Evolutionary conservation across 2,797 vertebrate species (phyloP).

Genomic region (Chanos chanos): DNA sequence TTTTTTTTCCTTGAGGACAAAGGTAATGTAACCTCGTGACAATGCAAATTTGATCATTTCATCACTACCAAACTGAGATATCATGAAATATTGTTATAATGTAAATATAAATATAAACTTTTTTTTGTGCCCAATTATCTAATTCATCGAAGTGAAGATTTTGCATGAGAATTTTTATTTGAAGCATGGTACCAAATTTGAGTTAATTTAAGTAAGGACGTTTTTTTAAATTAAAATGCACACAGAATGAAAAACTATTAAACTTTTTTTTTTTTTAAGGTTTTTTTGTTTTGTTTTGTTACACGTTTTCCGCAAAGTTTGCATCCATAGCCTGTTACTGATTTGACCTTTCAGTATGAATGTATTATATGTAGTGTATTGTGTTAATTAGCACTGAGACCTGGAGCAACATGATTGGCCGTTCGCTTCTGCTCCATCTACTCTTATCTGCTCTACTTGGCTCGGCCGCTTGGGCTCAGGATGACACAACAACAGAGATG

Average conservation of each 20-base stretch:
- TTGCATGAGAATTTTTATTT: background rate
- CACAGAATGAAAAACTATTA: background rate
- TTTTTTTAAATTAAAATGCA: background rate
- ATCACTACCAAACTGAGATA: background rate
- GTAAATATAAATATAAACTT: background rate
- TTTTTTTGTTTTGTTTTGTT: too few species aligned
- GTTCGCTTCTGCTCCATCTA: slow-evolving; percentile 26
- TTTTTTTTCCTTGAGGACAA: slow-evolving; percentile 1
- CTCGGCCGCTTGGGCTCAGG: slow-evolving; percentile 56
- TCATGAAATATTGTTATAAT: background rate
- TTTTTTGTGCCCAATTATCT: too few species aligned
- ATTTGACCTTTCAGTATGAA: background rate
- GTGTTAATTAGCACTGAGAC: background rate
- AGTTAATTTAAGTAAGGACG: background rate
- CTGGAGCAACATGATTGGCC: slow-evolving; percentile 34
- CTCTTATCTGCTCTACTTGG: slow-evolving; percentile 46
- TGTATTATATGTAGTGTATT: slow-evolving; percentile 2
- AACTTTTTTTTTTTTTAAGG: background rate
- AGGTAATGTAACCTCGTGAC: slow-evolving; percentile 10
- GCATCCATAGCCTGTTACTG: background rate
- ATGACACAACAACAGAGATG: slow-evolving; percentile 52
- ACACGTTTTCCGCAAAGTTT: too few species aligned
- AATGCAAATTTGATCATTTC: background rate
- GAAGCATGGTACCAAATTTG: background rate
- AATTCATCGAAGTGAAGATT: background rate